Evolutionary conservation across 2,113 vertebrate species (phyloP).

Genomic region (Sylvilagus bachmani): DNA sequence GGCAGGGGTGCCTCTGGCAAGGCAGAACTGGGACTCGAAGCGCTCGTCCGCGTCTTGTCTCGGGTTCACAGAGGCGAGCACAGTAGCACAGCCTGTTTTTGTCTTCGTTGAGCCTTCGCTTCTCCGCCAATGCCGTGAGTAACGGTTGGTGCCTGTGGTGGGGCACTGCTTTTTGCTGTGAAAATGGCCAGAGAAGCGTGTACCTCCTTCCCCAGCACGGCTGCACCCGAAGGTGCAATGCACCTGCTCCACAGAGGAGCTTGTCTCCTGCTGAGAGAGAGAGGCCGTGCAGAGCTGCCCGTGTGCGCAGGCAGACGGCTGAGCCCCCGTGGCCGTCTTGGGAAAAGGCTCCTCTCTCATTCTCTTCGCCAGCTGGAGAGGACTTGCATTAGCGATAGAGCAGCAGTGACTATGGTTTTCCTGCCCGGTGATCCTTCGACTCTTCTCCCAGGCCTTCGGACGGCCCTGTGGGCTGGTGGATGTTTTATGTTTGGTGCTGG

Average conservation of each 20-base stretch:
- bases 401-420: conserved; percentile 10
- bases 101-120: background rate
- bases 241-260: background rate
- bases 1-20: background rate
- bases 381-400: background rate
- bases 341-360: background rate
- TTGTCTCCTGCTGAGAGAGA: background rate
- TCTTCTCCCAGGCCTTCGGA: conserved; percentile 9
- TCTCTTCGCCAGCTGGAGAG: background rate
- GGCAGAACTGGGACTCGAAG: background rate
- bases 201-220: background rate
- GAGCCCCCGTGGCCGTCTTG: background rate
- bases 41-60: background rate
- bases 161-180: background rate
- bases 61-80: background rate
- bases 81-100: background rate
- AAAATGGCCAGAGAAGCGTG: background rate
- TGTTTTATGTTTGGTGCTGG: conserved; percentile 63
- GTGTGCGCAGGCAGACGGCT: too few relatives aligned
- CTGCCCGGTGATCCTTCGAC: background rate
- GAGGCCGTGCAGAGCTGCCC: background rate
- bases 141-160: background rate
- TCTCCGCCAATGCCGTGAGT: background rate
- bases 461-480: background rate
- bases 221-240: background rate